A percentile compares a stretch with the other conserved stretches of the same genome.
These are phyloP conservation scores for Myodes glareolus DNA, from an alignment of 2,113 vertebrate genomes.

Conservation along the genomic window DNA sequence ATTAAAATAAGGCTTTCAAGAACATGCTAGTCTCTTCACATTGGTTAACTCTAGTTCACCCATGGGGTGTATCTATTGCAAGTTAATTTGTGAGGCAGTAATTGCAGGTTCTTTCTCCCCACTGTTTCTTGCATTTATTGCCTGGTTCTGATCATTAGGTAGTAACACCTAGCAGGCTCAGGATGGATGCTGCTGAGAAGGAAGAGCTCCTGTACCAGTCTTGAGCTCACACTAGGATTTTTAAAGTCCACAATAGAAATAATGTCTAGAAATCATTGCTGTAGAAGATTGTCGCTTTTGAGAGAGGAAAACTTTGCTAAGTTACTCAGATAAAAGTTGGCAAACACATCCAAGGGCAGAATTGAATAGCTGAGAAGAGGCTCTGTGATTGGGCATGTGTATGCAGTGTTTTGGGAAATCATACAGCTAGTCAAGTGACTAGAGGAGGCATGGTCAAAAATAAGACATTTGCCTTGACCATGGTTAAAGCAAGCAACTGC, in stretches of 20 bases:
- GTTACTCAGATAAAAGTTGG: not conserved
- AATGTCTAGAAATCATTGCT: conserved; percentile 28
- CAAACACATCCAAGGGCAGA: not conserved
- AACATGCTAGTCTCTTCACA: not conserved
- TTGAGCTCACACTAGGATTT: not conserved
- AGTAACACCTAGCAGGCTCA: not conserved
- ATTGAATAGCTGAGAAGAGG: not conserved
- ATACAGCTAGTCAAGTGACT: not conserved
- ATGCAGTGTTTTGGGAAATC: not conserved
- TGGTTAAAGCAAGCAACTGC: not conserved
- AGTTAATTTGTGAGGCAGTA: conserved; percentile 40
- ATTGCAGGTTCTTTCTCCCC: not conserved
- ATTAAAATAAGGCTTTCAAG: conserved; percentile 11
- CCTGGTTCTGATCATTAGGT: not conserved
- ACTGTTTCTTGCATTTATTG: conserved; percentile 13
- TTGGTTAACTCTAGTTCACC: conserved; percentile 19
- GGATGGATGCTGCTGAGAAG: not conserved
- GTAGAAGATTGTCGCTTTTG: not conserved
- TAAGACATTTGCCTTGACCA: no score
- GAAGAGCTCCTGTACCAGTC: not conserved
- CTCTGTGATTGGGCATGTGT: not conserved
- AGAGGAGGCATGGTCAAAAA: not conserved
- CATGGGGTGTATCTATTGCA: not conserved
- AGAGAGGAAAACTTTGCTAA: not conserved
- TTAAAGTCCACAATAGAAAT: not conserved